A percentile compares a stretch with the other conserved stretches of the same genome.
Evolutionary conservation across 2,113 vertebrate genomes (phyloP).

Genomic region (Heterotis niloticus): DNA sequence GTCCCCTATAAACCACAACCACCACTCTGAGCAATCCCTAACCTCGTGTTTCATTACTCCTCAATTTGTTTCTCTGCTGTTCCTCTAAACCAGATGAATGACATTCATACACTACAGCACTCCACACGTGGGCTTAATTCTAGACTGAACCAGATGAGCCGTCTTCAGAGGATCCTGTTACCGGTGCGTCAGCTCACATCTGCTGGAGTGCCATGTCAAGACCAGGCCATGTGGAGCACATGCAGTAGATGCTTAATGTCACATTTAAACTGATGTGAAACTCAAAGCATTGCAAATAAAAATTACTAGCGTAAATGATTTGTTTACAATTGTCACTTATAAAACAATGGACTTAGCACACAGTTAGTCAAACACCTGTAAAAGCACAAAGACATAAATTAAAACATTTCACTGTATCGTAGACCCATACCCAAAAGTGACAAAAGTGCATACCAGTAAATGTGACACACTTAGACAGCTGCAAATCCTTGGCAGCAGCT

Average conservation of each 20-base stretch:
- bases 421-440: too few species aligned
- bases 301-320: not conserved
- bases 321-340: too few species aligned
- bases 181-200: slow-evolving; percentile 61
- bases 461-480: too few species aligned
- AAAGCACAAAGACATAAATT: not conserved
- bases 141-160: slow-evolving; percentile 59
- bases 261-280: not conserved
- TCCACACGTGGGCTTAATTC: slow-evolving; percentile 74
- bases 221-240: slow-evolving; percentile 15
- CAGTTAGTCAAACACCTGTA: not conserved
- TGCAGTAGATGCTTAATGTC: slow-evolving; percentile 33
- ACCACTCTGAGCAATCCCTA: slow-evolving; percentile 53
- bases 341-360: not conserved
- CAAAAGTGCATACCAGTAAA: too few species aligned
- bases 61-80: slow-evolving; percentile 74
- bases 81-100: slow-evolving; percentile 58
- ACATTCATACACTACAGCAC: slow-evolving; percentile 58
- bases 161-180: slow-evolving; percentile 56
- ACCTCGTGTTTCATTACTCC: slow-evolving; percentile 69
- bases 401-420: not conserved
- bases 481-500: too few species aligned
- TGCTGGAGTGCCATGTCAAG: slow-evolving; percentile 38
- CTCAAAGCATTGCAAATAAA: not conserved
- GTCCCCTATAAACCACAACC: slow-evolving; percentile 51